Conservation (phyloP, 2,888 invertebrate genomes). For the Nomada ruficornis region DNA sequence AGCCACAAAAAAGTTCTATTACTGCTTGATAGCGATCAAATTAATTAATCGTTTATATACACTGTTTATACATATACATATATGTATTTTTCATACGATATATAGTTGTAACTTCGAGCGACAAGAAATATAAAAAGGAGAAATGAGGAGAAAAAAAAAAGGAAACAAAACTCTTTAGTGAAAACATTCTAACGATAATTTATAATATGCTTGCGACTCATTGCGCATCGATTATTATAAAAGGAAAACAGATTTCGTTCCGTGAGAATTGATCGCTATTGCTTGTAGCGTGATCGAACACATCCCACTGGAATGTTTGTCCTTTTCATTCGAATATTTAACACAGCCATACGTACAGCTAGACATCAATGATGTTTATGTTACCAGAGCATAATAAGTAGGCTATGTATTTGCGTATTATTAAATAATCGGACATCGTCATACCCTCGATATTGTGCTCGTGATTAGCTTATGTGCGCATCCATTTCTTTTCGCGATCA, state of each 20-base stretch:
- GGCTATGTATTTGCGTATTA: background rate
- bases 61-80: conserved; percentile 73
- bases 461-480: conserved; percentile 21
- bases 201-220: conserved; percentile 29
- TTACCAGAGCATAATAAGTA: background rate
- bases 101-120: conserved; percentile 60
- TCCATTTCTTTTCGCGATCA: conserved; percentile 3
- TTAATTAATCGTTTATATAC: conserved; percentile 68
- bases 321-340: conserved; percentile 16
- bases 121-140: conserved; percentile 46
- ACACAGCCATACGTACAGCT: conserved; percentile 29
- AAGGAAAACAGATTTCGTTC: background rate
- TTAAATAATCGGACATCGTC: conserved; percentile 22
- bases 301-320: conserved; percentile 8
- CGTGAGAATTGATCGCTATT: background rate
- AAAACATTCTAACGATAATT: conserved; percentile 20
- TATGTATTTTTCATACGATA: conserved; percentile 79
- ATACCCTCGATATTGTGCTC: conserved; percentile 11
- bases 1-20: conserved; percentile 60
- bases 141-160: background rate
- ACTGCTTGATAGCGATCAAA: conserved; percentile 66
- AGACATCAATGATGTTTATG: conserved; percentile 22
- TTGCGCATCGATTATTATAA: conserved; percentile 6
- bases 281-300: conserved; percentile 12
- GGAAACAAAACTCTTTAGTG: conserved; percentile 49